These are phyloP conservation scores for Ataeniobius toweri DNA, from an alignment of 2,797 vertebrate genomes.

Conservation along the genomic window DNA sequence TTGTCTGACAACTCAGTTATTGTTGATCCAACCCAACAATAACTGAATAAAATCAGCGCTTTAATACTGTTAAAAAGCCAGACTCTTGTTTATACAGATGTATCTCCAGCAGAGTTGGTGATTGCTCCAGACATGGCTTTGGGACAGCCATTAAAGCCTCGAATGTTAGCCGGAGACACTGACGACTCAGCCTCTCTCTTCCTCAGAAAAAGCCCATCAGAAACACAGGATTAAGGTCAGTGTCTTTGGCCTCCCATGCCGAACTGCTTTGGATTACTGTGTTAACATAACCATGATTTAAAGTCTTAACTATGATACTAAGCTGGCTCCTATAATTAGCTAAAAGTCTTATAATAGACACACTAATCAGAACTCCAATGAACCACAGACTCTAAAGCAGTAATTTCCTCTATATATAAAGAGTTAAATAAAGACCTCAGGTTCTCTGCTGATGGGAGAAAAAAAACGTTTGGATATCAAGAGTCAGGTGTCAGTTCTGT, in stretches of 20 bases:
- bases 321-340: conserved; percentile 78
- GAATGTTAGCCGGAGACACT: conserved; percentile 34
- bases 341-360: conserved; percentile 73
- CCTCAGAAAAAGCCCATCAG: conserved; percentile 61
- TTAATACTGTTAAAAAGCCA: not conserved
- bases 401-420: conserved; percentile 47
- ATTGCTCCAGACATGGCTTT: conserved; percentile 28
- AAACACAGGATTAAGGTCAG: conserved; percentile 80
- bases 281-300: conserved; percentile 80
- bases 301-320: conserved; percentile 73
- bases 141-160: conserved; percentile 52
- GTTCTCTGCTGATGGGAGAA: not conserved
- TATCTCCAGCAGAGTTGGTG: conserved; percentile 7
- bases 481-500: conserved; percentile 5
- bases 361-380: conserved; percentile 71
- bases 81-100: conserved; percentile 1
- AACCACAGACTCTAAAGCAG: conserved; percentile 37
- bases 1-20: not conserved
- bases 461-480: not conserved
- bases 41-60: not conserved
- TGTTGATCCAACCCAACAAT: not conserved
- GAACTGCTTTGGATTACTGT: conserved; percentile 76
- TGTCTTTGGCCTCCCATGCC: conserved; percentile 66
- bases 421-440: conserved; percentile 2
- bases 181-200: conserved; percentile 32